Base-by-base conservation (phyloP, 2,113 vertebrate species). In the Xenopus laevis region DNA sequence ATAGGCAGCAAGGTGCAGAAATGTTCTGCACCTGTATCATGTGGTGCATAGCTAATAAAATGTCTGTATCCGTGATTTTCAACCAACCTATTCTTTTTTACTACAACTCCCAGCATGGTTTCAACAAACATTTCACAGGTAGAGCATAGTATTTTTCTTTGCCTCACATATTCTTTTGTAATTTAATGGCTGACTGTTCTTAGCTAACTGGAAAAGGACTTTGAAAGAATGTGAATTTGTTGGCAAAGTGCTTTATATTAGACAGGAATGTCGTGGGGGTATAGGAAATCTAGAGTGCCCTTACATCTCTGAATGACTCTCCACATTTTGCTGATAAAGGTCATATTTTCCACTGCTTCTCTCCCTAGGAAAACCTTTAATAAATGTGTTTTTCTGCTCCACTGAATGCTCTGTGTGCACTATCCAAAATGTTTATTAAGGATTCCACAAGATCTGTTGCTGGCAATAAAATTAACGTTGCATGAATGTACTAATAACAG, bases 181-280 rank as follows among this genome's bases (percentile, higher is more conserved):
- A 40, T 40, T 40, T 9, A 40, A 40, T 40, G 33, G 6, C 33
- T 40, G 33, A 9, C 33, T 9, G 8, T 9, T 40, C 5, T 40
- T 7, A 40, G 44, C 16, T 45, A 40, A 61, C 27, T 68, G 23
- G n/a, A 15, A 40, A 23, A 30, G 57, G n/a, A 53, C 16, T 68
- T 60, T 74, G 52, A 58, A 67, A 74, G 46, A 46, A 18, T 58
- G 23, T 30, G 20, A 40, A 65, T 21, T 61, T 15, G 6, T 23
- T 30, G 62, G 40, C 20, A 71, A 74, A 45, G 46, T 52, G 65
- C 45, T 30, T 20, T 68, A 13, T 0, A 16, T 58, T 8, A 74
- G 65, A 62, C 68, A 62, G 72, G 72, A 75, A 75, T 75, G 65
- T 7, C 13, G 72, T 53, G 72, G 72, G 61, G 72, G 23, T 68